Percentiles rank a stretch among this genome's conserved stretches.
These are phyloP conservation scores for Spicauda simplicius DNA, from an alignment of 2,888 invertebrate species.

Conservation along the genomic window DNA sequence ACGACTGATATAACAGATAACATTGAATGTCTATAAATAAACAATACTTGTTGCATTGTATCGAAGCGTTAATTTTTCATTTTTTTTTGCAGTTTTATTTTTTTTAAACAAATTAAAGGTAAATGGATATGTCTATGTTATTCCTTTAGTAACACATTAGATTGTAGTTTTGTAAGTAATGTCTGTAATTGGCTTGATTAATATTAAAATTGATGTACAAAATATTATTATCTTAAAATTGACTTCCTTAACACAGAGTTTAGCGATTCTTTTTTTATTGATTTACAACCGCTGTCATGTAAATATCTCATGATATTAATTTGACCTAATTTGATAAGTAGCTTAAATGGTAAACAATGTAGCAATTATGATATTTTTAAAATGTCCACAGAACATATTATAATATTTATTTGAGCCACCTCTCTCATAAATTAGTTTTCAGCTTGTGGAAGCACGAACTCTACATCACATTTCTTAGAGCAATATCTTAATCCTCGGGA, in stretches of 20 bases:
- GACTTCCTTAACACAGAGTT: background rate
- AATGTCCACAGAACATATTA: too few relatives aligned
- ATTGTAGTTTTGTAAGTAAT: background rate
- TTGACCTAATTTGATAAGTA: background rate
- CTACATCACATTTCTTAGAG: too few relatives aligned
- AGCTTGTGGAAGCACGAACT: too few relatives aligned
- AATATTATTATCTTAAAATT: too few relatives aligned
- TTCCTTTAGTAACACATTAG: background rate
- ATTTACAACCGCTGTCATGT: background rate
- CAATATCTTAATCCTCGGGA: too few relatives aligned
- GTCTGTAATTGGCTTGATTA: background rate
- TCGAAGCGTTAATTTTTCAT: conserved; percentile 8
- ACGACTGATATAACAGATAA: conserved; percentile 80
- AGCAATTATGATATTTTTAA: too few relatives aligned
- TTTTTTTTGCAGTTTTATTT: conserved; percentile 6
- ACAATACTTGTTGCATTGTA: conserved; percentile 50
- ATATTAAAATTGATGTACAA: too few relatives aligned
- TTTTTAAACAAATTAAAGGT: conserved; percentile 1
- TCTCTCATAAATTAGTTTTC: too few relatives aligned
- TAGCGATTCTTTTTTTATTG: background rate
- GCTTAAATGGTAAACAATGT: background rate
- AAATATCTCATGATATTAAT: background rate
- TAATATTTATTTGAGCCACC: too few relatives aligned
- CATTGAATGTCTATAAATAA: conserved; percentile 74
- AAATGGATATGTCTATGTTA: background rate